A percentile compares a stretch with the other conserved stretches of the same genome.
These are phyloP conservation scores for Girardinichthys multiradiatus DNA, from an alignment of 2,113 vertebrate species.

Conservation along the genomic window DNA sequence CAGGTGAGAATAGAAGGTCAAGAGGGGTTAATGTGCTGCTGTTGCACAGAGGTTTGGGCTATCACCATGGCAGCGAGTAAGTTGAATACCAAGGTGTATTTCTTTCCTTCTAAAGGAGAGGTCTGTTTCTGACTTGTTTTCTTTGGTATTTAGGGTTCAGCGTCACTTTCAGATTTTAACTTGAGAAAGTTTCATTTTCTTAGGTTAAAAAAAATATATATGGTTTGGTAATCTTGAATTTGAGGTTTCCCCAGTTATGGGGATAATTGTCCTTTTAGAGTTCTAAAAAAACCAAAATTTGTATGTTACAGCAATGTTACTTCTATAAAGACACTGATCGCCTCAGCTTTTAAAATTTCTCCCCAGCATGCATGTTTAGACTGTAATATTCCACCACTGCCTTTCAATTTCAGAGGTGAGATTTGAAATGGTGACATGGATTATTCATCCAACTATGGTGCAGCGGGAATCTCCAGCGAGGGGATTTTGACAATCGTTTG, in stretches of 20 bases:
- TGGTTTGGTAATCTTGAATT: slow-evolving; percentile 28
- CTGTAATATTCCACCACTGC: neutral
- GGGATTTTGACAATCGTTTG: too few species aligned
- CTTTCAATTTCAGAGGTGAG: neutral
- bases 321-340: neutral
- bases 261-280: neutral
- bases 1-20: slow-evolving; percentile 82
- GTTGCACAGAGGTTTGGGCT: slow-evolving; percentile 72
- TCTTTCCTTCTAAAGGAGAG: slow-evolving; percentile 55
- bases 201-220: slow-evolving; percentile 29
- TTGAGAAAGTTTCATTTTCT: slow-evolving; percentile 54
- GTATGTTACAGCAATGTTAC: neutral
- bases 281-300: neutral
- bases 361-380: neutral
- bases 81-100: slow-evolving; percentile 63
- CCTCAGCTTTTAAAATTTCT: neutral
- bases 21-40: slow-evolving; percentile 81
- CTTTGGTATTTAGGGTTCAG: slow-evolving; percentile 64
- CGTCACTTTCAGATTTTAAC: slow-evolving; percentile 56
- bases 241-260: slow-evolving; percentile 11
- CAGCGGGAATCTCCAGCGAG: neutral
- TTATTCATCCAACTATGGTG: neutral
- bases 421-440: neutral
- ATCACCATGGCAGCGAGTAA: slow-evolving; percentile 75
- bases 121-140: slow-evolving; percentile 66